These are phyloP conservation scores for Clarias gariepinus DNA, from an alignment of 2,113 vertebrate genomes.

Conservation along the genomic window DNA sequence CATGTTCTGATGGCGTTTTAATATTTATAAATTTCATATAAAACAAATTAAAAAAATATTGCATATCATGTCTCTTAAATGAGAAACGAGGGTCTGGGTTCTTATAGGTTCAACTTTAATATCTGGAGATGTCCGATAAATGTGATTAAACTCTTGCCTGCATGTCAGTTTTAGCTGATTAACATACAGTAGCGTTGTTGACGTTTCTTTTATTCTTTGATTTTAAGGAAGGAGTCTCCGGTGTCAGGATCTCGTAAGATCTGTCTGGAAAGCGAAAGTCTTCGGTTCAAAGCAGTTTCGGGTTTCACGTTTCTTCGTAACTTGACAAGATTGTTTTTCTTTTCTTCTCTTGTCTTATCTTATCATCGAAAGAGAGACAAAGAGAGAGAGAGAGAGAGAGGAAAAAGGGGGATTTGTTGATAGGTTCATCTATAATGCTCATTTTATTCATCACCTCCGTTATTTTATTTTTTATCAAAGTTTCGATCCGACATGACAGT, in stretches of 20 bases:
- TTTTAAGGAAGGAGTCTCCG: background rate
- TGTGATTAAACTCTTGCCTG: background rate
- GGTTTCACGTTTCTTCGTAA: background rate
- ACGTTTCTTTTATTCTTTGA: background rate
- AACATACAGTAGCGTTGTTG: background rate
- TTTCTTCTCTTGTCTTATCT: background rate
- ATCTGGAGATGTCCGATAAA: background rate
- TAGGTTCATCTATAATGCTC: no score
- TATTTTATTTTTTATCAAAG: no score
- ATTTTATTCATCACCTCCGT: background rate
- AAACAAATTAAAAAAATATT: no score
- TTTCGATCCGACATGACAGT: no score
- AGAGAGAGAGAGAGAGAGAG: no score
- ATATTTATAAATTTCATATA: no score
- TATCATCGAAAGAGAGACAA: background rate
- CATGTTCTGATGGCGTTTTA: no score
- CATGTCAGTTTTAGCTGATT: background rate
- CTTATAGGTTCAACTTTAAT: no score
- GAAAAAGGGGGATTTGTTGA: no score
- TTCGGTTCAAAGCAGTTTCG: background rate
- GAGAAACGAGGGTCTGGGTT: no score
- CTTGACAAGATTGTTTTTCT: background rate
- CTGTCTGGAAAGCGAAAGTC: background rate
- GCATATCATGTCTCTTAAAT: no score
- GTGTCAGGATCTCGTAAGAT: background rate